Evolutionary conservation across 2,113 vertebrate genomes (phyloP).

Genomic region (Probosciger aterrimus): DNA sequence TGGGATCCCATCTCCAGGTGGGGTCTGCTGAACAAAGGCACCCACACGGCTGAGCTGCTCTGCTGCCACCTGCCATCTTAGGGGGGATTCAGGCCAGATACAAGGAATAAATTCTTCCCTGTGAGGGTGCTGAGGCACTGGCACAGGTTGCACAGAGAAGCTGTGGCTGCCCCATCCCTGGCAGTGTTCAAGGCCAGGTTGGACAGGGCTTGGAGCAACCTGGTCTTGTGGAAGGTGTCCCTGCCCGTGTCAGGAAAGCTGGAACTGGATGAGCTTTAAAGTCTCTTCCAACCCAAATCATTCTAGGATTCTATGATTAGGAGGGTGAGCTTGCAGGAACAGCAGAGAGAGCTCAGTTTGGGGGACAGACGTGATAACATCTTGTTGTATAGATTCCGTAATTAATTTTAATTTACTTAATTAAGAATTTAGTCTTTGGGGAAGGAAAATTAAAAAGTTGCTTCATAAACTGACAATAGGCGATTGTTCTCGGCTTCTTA

Average conservation of each 20-base stretch:
- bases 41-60: accelerated
- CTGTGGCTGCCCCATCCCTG: not conserved
- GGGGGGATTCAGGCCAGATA: not conserved
- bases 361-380: not conserved
- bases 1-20: not conserved
- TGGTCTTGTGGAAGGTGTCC: not conserved
- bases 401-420: constrained; percentile 64
- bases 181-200: not conserved
- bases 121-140: not conserved
- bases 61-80: accelerated
- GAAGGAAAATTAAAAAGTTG: constrained; percentile 41
- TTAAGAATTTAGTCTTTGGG: constrained; percentile 51
- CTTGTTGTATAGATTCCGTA: not conserved
- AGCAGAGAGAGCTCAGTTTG: not conserved
- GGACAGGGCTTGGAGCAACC: not conserved
- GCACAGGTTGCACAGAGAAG: not conserved
- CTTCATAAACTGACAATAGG: constrained; percentile 54
- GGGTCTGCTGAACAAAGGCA: not conserved
- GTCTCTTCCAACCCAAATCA: not conserved
- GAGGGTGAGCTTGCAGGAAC: not conserved
- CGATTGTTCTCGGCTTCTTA: constrained; percentile 21
- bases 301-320: accelerated
- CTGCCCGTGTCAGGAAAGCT: not conserved
- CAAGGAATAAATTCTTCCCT: not conserved
- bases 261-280: not conserved